These are phyloP conservation scores for Ips typographus DNA, from an alignment of 1,140 invertebrate genomes.

Conservation along the genomic window DNA sequence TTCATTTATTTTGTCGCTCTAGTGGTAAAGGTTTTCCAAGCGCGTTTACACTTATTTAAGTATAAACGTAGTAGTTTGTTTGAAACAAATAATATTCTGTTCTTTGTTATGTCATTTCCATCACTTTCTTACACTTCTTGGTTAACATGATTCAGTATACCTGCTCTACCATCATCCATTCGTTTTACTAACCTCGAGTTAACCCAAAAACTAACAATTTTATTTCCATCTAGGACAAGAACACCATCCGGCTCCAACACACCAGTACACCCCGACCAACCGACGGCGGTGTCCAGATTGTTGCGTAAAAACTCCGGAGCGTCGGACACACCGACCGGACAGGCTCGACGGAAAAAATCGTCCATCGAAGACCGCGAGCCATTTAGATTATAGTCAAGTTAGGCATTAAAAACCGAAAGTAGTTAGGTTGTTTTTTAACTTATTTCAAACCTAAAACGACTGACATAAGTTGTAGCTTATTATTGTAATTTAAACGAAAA, in stretches of 20 bases:
- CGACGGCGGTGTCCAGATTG: conserved; percentile 63
- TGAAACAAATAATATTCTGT: no score
- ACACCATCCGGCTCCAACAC: conserved; percentile 71
- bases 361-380: conserved; percentile 62
- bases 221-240: conserved; percentile 57
- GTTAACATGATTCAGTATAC: no score
- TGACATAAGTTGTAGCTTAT: conserved; percentile 48
- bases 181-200: no score
- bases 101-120: no score
- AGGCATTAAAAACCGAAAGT: conserved; percentile 17
- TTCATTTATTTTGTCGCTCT: no score
- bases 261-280: conserved; percentile 62
- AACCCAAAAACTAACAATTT: conserved; percentile 8
- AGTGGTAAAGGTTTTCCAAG: no score
- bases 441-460: conserved; percentile 48
- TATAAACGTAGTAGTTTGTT: no score
- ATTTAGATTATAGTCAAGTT: conserved; percentile 60
- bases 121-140: no score
- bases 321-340: conserved; percentile 60
- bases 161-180: no score
- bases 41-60: no score
- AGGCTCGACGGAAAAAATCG: conserved; percentile 59
- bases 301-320: conserved; percentile 67
- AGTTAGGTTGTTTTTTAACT: conserved; percentile 39
- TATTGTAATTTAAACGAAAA: conserved; percentile 40